These are phyloP conservation scores for Orbicella faveolata DNA, from an alignment of 64 coral and sea anemone species.

Conservation along the genomic window DNA sequence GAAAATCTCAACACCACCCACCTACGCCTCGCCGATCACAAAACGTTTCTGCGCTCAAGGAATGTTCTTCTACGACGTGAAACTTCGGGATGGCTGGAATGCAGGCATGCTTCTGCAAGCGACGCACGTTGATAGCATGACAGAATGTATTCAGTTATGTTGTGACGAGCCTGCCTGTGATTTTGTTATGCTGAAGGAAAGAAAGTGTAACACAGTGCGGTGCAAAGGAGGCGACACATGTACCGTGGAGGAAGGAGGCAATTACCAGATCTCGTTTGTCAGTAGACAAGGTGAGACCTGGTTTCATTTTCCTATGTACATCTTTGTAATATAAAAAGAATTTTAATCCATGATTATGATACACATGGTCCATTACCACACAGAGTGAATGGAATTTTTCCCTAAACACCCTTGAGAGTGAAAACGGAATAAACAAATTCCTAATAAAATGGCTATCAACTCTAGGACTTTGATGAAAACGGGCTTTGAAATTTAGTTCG, in stretches of 20 bases:
- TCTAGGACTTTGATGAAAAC: too few species aligned
- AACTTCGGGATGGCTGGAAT: constrained; percentile 68
- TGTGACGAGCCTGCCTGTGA: constrained; percentile 71
- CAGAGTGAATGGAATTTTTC: too few species aligned
- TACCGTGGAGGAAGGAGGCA: constrained; percentile 65
- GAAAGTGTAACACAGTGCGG: constrained; percentile 65
- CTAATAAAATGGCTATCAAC: too few species aligned
- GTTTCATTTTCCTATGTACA: not conserved
- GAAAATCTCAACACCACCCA: constrained; percentile 21
- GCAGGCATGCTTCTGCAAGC: constrained; percentile 66
- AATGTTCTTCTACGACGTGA: constrained; percentile 91
- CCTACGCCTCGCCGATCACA: not conserved
- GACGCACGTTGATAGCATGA: constrained; percentile 51
- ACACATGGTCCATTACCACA: too few species aligned
- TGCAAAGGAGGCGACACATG: constrained; percentile 68
- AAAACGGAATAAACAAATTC: too few species aligned
- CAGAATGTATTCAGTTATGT: constrained; percentile 71
- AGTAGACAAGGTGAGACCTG: constrained; percentile 51
- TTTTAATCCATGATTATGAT: too few species aligned
- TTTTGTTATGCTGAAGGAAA: constrained; percentile 69
- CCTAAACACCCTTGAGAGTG: too few species aligned
- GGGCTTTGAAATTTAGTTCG: too few species aligned
- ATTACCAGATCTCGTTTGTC: constrained; percentile 83
- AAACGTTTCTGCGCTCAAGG: constrained; percentile 67
- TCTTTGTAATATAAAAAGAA: too few species aligned